These are phyloP conservation scores for Anoplophora glabripennis DNA, from an alignment of 1,140 invertebrate genomes.

Conservation along the genomic window DNA sequence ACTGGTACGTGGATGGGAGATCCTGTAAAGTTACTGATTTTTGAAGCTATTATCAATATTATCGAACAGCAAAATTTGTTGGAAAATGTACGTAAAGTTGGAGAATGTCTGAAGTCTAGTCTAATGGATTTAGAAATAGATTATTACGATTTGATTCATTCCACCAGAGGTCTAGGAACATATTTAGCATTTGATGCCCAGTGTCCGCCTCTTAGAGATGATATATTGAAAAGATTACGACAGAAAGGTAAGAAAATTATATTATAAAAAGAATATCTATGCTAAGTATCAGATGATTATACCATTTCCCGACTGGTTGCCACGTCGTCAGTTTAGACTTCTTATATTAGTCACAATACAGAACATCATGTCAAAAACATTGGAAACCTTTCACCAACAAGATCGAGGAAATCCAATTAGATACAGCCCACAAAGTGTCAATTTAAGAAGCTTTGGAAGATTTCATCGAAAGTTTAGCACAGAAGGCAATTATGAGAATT, in stretches of 20 bases:
- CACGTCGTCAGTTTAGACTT: not conserved
- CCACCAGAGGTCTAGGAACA: conserved; percentile 85
- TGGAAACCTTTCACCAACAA: no score
- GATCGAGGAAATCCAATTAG: no score
- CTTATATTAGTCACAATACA: no score
- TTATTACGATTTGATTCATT: conserved; percentile 71
- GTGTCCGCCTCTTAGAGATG: conserved; percentile 68
- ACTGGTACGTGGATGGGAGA: conserved; percentile 99
- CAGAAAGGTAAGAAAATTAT: conserved; percentile 62
- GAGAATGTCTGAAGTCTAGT: conserved; percentile 71
- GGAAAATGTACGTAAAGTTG: conserved; percentile 69
- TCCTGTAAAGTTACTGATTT: conserved; percentile 88
- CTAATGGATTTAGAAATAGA: conserved; percentile 69
- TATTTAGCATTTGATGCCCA: conserved; percentile 83
- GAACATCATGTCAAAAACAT: no score
- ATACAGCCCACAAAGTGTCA: no score
- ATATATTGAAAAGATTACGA: conserved; percentile 70
- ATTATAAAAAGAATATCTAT: not conserved
- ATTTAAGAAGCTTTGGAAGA: no score
- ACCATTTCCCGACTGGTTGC: no score
- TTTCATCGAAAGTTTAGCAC: no score
- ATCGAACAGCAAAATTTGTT: conserved; percentile 83
- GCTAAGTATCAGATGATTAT: no score
- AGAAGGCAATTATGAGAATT: no score
- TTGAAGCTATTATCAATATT: conserved; percentile 83